Conservation (phyloP, 1,140 invertebrate species). For the Anagrus nilaparvatae region DNA sequence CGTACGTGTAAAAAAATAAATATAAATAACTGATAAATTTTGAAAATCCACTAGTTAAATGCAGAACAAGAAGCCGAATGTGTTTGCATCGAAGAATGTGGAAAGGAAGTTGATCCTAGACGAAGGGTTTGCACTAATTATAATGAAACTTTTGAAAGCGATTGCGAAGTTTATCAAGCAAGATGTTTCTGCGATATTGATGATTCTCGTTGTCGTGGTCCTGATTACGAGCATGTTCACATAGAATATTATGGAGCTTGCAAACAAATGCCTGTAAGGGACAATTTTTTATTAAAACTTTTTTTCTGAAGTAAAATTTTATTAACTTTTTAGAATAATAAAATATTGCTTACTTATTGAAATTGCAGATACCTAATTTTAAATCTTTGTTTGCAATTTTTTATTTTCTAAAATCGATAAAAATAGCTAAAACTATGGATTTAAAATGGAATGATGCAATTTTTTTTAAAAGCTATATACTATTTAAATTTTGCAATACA, state of each 20-base stretch:
- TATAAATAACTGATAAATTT: conserved; percentile 6
- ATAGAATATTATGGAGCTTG: conserved; percentile 87
- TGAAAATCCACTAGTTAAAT: conserved; percentile 27
- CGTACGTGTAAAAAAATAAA: background rate
- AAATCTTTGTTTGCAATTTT: no score
- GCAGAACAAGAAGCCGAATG: conserved; percentile 67
- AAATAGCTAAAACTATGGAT: no score
- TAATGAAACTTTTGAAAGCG: conserved; percentile 87
- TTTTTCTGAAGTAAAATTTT: no score
- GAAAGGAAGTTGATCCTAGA: conserved; percentile 64
- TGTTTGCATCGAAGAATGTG: conserved; percentile 75
- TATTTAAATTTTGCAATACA: no score
- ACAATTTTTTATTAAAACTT: background rate
- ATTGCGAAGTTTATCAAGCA: conserved; percentile 85
- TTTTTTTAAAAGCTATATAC: no score
- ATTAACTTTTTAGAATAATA: no score
- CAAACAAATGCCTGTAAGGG: conserved; percentile 62
- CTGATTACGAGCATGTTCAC: conserved; percentile 75
- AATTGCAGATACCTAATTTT: no score
- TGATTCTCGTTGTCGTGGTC: conserved; percentile 59
- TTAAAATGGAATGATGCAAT: no score
- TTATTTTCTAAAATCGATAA: no score
- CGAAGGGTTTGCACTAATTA: conserved; percentile 85
- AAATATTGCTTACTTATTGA: no score
- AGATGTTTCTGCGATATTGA: conserved; percentile 76